Conservation (phyloP, 1,140 invertebrate genomes). For the Trichomalopsis sarcophagae region DNA sequence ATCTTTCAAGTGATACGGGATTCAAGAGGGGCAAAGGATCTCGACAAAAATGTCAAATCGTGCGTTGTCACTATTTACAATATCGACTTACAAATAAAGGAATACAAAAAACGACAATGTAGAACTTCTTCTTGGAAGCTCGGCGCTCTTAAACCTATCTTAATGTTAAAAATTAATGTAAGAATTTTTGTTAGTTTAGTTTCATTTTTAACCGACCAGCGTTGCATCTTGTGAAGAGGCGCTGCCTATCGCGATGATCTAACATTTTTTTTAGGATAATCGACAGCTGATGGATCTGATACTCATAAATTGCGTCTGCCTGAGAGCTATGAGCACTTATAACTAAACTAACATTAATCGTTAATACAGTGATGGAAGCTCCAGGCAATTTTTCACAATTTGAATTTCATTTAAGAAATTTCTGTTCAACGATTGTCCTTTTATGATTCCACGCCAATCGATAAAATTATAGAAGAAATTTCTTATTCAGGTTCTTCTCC, state of each 20-base stretch:
- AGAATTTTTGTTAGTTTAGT: constrained; percentile 30
- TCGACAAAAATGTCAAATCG: constrained; percentile 37
- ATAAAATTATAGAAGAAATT: constrained; percentile 20
- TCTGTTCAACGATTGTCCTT: constrained; percentile 45
- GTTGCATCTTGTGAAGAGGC: neutral
- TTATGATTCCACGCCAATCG: constrained; percentile 31
- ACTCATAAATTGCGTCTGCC: constrained; percentile 21
- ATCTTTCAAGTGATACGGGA: neutral
- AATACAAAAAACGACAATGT: constrained; percentile 50
- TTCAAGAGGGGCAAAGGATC: neutral
- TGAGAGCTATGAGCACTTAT: constrained; percentile 36
- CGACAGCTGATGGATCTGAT: constrained; percentile 11
- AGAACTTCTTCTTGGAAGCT: constrained; percentile 46
- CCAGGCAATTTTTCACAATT: constrained; percentile 26
- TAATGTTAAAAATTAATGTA: constrained; percentile 44
- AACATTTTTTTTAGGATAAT: constrained; percentile 31
- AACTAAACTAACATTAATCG: constrained; percentile 48
- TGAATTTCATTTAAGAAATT: constrained; percentile 20
- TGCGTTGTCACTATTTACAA: constrained; percentile 47
- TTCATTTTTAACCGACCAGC: constrained; percentile 22
- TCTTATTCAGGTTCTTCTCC: constrained; percentile 67
- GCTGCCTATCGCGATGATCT: neutral
- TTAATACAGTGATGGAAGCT: constrained; percentile 44
- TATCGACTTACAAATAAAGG: constrained; percentile 49
- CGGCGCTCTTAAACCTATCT: constrained; percentile 42